These are phyloP conservation scores for Gopherus evgoodei DNA, from an alignment of 2,113 vertebrate species.

Conservation along the genomic window DNA sequence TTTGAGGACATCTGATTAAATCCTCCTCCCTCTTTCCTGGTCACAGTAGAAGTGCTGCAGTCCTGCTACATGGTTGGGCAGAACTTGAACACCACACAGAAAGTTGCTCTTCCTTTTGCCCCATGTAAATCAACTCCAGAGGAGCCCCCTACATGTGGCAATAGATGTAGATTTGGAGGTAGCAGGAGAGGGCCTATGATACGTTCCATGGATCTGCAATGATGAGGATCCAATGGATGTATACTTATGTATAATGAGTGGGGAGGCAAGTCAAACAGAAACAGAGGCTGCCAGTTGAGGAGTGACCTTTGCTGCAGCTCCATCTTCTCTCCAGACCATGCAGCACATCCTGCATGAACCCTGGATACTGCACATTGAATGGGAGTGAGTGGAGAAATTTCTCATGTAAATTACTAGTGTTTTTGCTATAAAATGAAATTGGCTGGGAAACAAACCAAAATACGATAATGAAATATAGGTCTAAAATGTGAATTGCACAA, in stretches of 20 bases:
- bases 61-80: not conserved
- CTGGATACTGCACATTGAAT: not conserved
- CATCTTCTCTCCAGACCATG: not conserved
- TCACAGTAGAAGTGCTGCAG: not conserved
- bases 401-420: not conserved
- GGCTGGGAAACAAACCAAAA: conserved; percentile 32
- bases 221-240: not conserved
- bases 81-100: not conserved
- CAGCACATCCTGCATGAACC: not conserved
- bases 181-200: not conserved
- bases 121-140: not conserved
- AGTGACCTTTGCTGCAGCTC: not conserved
- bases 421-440: conserved; percentile 7
- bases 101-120: not conserved
- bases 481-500: not conserved
- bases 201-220: not conserved
- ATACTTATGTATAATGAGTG: not conserved
- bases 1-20: conserved; percentile 38
- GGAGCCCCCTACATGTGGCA: not conserved
- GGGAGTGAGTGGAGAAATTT: not conserved
- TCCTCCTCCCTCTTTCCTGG: not conserved
- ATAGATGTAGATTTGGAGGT: not conserved
- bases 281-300: not conserved
- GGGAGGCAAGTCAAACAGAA: not conserved
- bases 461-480: conserved; percentile 7